A percentile compares a stretch with the other conserved stretches of the same genome.
Evolutionary conservation across 2,113 vertebrate genomes (phyloP).

Genomic region (Leuciscus idus): DNA sequence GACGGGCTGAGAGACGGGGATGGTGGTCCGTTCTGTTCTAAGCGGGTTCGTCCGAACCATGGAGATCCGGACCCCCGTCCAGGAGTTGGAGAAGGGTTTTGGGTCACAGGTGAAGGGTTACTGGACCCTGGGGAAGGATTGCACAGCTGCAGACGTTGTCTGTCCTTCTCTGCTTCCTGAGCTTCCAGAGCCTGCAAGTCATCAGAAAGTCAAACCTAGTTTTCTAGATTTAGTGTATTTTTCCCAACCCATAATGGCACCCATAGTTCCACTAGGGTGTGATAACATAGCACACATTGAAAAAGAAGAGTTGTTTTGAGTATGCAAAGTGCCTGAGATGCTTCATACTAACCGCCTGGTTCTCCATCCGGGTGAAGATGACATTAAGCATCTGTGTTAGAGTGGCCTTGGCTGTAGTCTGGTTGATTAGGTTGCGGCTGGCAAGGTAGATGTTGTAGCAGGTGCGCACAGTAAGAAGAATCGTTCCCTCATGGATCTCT

Average conservation of each 20-base stretch:
- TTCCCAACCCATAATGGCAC: background rate
- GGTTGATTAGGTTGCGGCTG: slow-evolving; percentile 98
- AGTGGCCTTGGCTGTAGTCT: slow-evolving; percentile 97
- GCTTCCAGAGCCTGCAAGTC: slow-evolving; percentile 82
- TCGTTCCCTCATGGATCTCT: slow-evolving; percentile 96
- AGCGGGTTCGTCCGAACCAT: slow-evolving; percentile 55
- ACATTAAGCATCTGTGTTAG: slow-evolving; percentile 98
- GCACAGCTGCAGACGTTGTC: slow-evolving; percentile 77
- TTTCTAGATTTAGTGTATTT: background rate
- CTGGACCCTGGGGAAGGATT: slow-evolving; percentile 74
- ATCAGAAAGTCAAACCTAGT: background rate
- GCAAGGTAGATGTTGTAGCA: slow-evolving; percentile 99
- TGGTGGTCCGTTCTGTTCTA: slow-evolving; percentile 67
- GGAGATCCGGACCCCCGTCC: slow-evolving; percentile 74
- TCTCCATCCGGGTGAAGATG: slow-evolving; percentile 97
- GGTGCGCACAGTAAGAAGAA: slow-evolving; percentile 94
- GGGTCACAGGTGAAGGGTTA: slow-evolving; percentile 64
- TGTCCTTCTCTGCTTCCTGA: slow-evolving; percentile 83
- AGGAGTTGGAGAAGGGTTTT: slow-evolving; percentile 63
- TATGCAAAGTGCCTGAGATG: background rate
- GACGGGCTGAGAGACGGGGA: slow-evolving; percentile 66
- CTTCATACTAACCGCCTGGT: slow-evolving; percentile 85
- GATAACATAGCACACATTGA: background rate
- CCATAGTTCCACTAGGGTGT: background rate
- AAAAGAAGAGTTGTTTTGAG: background rate